Evolutionary conservation across 2,797 vertebrate genomes (phyloP).

Genomic region (Ispidina picta): DNA sequence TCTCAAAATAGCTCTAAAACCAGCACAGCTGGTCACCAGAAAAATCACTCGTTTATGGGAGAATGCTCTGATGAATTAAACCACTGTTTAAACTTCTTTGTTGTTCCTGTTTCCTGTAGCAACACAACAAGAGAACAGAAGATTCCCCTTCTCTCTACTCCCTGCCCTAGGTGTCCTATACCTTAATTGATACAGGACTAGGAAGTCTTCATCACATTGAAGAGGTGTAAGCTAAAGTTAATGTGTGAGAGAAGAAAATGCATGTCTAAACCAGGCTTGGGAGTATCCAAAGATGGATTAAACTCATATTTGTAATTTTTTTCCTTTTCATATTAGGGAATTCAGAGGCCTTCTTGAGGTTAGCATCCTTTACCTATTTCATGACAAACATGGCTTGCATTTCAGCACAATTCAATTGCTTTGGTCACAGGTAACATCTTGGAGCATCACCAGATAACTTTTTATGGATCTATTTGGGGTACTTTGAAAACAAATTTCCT

Average conservation of each 20-base stretch:
- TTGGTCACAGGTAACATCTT: not conserved
- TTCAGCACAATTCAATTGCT: not conserved
- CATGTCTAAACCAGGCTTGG: not conserved
- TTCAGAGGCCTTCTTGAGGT: not conserved
- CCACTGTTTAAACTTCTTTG: not conserved
- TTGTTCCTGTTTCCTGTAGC: not conserved
- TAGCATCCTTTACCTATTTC: not conserved
- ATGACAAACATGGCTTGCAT: not conserved
- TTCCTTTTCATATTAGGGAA: not conserved
- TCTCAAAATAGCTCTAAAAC: not conserved
- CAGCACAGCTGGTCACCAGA: constrained; percentile 29
- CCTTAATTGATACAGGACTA: not conserved
- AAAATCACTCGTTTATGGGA: not conserved
- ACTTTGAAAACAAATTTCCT: not conserved
- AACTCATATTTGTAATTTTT: not conserved
- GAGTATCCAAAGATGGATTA: not conserved
- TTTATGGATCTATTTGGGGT: not conserved
- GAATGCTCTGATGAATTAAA: not conserved
- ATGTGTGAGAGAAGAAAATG: not conserved
- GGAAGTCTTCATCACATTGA: not conserved
- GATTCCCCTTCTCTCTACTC: accelerated
- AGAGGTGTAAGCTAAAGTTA: not conserved
- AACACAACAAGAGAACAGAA: not conserved
- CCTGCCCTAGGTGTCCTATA: not conserved
- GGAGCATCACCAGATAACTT: not conserved